Evolutionary conservation across 2,888 invertebrate genomes (phyloP), one percentile per base, ranked within the genome.

Genomic region (Euphydryas editha): DNA sequence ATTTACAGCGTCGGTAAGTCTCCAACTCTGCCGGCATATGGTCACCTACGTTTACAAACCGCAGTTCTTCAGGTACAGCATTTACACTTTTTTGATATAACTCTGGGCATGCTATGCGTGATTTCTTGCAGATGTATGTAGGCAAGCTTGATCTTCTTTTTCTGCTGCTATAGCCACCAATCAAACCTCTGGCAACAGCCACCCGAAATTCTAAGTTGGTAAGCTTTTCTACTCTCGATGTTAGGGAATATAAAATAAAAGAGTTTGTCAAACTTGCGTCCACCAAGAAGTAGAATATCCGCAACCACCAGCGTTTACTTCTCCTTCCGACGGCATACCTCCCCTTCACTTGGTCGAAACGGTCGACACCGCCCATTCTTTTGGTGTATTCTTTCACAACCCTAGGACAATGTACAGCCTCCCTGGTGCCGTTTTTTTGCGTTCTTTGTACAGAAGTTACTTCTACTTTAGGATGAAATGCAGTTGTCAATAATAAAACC

Each of bases 401-500:
- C 13, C n/a, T 46, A 4, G 71, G 71, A 46, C 66, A 68, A n/a
- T 5, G 18, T 18, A 70, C 17, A 36, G 51, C 56, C 5, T 46
- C 15, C 44, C 39, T 68, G 8, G 63, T 47, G 24, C 68, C 67
- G 63, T 68, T 20, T 55, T 68, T 70, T 58, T 68, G 67, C 11
- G 65, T 65, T 62, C 64, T 39, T 55, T 67, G 18, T 36, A 74
- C 65, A 65, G 37, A n/a, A 2, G 72, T 75, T 65, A 56, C 37
- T 46, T 65, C 63, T 0, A 69, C 57, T 67, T 74, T 76, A 37
- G 76, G 76, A 68, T 79, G 75, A 61, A 76, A 78, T 37, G 76
- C 75, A 67, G 66, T 78, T 17, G 71, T 75, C 49, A 78, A 49
- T 7, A 80, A 42, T 37, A 70, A 46, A 62, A 75, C 71, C 36